A percentile compares a stretch with the other conserved stretches of the same genome.
Conservation (phyloP, 37 sponge, comb jelly and placozoan species). For the Petrosia ficiformis region DNA sequence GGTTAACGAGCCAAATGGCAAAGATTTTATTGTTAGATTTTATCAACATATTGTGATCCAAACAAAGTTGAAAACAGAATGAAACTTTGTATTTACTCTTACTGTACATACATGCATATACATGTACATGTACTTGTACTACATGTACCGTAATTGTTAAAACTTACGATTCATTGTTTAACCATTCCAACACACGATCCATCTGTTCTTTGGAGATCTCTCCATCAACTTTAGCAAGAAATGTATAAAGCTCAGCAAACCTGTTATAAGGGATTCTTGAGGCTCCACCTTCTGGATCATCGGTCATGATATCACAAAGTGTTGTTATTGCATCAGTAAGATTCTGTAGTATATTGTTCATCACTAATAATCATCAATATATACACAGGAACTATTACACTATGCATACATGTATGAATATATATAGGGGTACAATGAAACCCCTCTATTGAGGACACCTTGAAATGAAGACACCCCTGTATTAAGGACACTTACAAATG, state of each 20-base stretch:
- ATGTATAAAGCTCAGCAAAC: constrained; percentile 79
- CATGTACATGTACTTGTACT: too few relatives aligned
- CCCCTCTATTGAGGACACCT: too few relatives aligned
- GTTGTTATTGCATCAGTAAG: constrained; percentile 75
- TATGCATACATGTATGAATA: neutral
- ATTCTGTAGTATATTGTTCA: constrained; percentile 25
- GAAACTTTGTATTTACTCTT: too few relatives aligned
- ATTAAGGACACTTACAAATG: too few relatives aligned
- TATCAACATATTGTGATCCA: too few relatives aligned
- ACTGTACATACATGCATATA: too few relatives aligned
- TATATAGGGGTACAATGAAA: neutral
- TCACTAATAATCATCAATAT: neutral
- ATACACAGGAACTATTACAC: neutral
- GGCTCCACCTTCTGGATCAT: constrained; percentile 79
- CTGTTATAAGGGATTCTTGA: constrained; percentile 68
- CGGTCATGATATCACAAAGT: constrained; percentile 83
- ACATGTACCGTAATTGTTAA: too few relatives aligned
- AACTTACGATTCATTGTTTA: constrained; percentile 75
- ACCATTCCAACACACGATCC: constrained; percentile 58
- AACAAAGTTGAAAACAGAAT: too few relatives aligned
- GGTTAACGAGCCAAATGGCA: too few relatives aligned
- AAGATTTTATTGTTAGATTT: too few relatives aligned
- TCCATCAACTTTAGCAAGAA: constrained; percentile 76
- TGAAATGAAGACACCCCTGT: too few relatives aligned
- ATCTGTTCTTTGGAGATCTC: constrained; percentile 67